Percentiles rank a stretch among this genome's conserved stretches.
Conservation (phyloP, 2,888 invertebrate genomes). For the Leptopilina syphax region DNA sequence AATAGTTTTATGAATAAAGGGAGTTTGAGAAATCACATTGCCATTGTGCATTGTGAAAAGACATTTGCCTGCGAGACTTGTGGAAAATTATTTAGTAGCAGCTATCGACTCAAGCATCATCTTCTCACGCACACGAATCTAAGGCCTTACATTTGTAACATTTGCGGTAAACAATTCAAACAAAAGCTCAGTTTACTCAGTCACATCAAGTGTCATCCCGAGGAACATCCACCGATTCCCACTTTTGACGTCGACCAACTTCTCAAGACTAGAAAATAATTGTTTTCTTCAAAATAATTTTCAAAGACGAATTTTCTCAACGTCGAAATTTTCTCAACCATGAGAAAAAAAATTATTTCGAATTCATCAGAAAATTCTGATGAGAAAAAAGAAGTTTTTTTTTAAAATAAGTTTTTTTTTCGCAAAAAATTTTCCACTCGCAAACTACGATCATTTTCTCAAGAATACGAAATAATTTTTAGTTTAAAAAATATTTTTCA, state of each 20-base stretch:
- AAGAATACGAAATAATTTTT: not conserved
- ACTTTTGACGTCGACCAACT: conserved; percentile 59
- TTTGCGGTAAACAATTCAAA: conserved; percentile 62
- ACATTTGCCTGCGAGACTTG: conserved; percentile 68
- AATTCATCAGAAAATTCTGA: too few relatives aligned
- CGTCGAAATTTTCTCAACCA: too few relatives aligned
- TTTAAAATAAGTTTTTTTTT: too few relatives aligned
- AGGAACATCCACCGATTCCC: conserved; percentile 57
- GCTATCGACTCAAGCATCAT: conserved; percentile 53
- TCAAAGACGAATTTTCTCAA: too few relatives aligned
- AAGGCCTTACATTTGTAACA: conserved; percentile 58
- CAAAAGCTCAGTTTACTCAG: conserved; percentile 61
- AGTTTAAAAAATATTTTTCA: too few relatives aligned
- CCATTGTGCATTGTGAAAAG: conserved; percentile 67
- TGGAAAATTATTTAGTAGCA: conserved; percentile 53
- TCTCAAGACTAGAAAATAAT: not conserved
- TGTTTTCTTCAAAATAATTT: not conserved
- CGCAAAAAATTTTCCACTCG: too few relatives aligned
- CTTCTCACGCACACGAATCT: conserved; percentile 57
- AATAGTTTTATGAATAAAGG: conserved; percentile 58
- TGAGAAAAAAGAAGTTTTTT: too few relatives aligned
- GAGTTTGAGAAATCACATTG: conserved; percentile 55
- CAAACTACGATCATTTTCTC: too few relatives aligned
- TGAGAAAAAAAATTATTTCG: too few relatives aligned
- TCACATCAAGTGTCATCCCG: conserved; percentile 60